Evolutionary conservation across 2,888 invertebrate species (phyloP), one percentile per base, ranked within the genome.

Genomic region (Cephus pygmeus): DNA sequence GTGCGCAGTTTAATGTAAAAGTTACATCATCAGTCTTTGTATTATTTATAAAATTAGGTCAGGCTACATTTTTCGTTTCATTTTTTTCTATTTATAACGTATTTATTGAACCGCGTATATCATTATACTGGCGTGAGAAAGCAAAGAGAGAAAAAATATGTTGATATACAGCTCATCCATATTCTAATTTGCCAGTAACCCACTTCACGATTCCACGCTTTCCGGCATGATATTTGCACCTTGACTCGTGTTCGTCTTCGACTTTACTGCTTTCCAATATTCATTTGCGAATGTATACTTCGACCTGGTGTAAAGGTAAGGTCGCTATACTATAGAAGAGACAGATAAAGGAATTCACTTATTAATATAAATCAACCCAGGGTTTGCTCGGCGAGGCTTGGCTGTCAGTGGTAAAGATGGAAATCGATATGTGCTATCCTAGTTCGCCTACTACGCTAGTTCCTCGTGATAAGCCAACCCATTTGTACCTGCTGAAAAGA

Each of bases 331-430:
- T 23, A 56, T 56, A 23, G 23, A 56, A 15, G 40, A 35, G 4
- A 40, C 40, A 4, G 56, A 56, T 23, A 56, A 56, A 56, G 23
- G 23, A 56, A 15, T 71, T 71, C 15, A 76, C 80, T 85, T 82
- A 85, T 87, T 82, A 87, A 86, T 87, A 87, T 87, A 80, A 81
- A 85, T 85, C 77, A 78, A 81, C 81, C 23, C 56, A 56, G 56
- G 82, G 80, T 78, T 75, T 82, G 80, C 76, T 80, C 82, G 84
- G 84, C 78, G 83, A 82, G 79, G 79, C 56, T 75, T 80, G 75
- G 77, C 71, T 81, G 77, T 71, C 71, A 71, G 33, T 83, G 81
- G 80, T 76, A 84, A 86, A 86, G 77, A 82, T 83, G 81, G 79
- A 85, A 83, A 87, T 87, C 85, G 84, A 88, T 86, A 85, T 81